phyloP scores from a whole-genome alignment of 2,797 vertebrate genomes.

The Hylomyscus alleni region DNA sequence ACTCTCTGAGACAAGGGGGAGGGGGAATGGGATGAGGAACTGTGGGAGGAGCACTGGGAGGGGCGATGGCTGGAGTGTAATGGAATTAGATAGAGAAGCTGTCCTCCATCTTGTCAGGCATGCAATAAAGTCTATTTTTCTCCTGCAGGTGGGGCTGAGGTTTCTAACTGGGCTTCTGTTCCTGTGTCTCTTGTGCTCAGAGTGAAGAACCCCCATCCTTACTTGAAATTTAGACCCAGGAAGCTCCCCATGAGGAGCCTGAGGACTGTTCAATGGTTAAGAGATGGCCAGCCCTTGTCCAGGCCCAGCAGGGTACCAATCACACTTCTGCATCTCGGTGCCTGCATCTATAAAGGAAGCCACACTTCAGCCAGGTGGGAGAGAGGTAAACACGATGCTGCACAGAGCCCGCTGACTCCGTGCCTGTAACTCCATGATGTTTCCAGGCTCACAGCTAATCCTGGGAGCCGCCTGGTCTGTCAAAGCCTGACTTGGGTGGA shows the following conservation, averaged over 20 bases:
- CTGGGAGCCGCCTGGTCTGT: neutral
- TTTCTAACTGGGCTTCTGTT: neutral
- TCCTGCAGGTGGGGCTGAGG: no score
- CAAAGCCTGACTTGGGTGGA: neutral
- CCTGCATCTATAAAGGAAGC: neutral
- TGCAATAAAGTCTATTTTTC: neutral
- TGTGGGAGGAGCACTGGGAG: neutral
- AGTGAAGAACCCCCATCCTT: neutral
- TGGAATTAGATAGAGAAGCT: neutral
- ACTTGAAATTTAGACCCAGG: neutral
- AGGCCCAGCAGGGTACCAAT: neutral
- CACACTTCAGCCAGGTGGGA: neutral
- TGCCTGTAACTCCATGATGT: neutral
- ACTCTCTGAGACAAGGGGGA: neutral
- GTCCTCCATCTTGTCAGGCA: neutral
- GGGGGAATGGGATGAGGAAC: neutral
- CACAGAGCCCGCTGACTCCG: fast-evolving
- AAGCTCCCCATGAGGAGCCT: neutral
- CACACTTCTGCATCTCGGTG: neutral
- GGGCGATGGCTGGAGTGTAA: neutral
- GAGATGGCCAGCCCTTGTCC: neutral
- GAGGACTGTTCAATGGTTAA: neutral
- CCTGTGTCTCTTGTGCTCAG: neutral
- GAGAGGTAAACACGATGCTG: no score
- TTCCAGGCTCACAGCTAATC: neutral